These are phyloP conservation scores for Palythoa caribaeorum DNA, from an alignment of 92 coral and sea anemone genomes.

Conservation along the genomic window DNA sequence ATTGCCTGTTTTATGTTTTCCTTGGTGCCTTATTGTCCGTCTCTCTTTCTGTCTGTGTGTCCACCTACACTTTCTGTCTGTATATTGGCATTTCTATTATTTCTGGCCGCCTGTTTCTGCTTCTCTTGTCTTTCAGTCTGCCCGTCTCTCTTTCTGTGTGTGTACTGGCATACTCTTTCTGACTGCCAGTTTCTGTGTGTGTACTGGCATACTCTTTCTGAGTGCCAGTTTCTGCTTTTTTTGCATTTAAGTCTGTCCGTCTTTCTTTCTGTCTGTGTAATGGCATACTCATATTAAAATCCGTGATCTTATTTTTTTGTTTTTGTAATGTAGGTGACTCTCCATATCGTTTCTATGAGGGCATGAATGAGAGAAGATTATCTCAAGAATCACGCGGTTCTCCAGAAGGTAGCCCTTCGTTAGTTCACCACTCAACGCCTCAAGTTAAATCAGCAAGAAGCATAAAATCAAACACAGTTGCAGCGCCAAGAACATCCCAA, in stretches of 20 bases:
- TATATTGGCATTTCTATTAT: too few relatives aligned
- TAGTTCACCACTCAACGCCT: conserved; percentile 15
- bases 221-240: too few relatives aligned
- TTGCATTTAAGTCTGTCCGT: background rate
- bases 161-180: too few relatives aligned
- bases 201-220: too few relatives aligned
- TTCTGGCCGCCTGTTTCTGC: background rate
- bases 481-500: conserved; percentile 21
- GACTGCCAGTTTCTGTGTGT: too few relatives aligned
- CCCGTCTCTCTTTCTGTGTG: too few relatives aligned
- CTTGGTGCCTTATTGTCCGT: too few relatives aligned
- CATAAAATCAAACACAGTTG: background rate
- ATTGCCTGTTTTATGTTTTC: background rate
- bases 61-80: too few relatives aligned
- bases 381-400: conserved; percentile 40
- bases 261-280: background rate
- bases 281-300: background rate
- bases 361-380: conserved; percentile 10
- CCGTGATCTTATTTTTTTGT: background rate
- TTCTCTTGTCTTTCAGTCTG: background rate
- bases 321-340: background rate
- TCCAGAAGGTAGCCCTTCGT: conserved; percentile 39
- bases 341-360: background rate
- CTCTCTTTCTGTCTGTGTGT: too few relatives aligned
- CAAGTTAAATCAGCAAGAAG: conserved; percentile 6